These are phyloP conservation scores for Drosophila leontia DNA, from an alignment of 1,140 invertebrate species.

Conservation along the genomic window DNA sequence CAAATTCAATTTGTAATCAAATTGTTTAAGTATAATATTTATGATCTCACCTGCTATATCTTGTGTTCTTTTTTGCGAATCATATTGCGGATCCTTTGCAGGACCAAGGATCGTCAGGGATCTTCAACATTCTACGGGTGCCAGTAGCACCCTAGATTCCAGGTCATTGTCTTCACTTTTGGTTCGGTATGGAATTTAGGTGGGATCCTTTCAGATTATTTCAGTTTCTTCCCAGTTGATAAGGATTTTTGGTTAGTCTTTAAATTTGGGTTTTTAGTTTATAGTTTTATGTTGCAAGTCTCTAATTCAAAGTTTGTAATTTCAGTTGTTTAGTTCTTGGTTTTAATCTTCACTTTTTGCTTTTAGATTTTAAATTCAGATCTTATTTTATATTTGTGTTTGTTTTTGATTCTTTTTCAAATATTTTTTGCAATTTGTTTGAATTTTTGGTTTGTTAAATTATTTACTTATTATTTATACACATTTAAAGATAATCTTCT, in stretches of 20 bases:
- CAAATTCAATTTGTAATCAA: conserved; percentile 22
- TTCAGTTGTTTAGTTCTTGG: not conserved
- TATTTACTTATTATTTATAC: too few relatives aligned
- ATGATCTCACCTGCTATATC: conserved; percentile 17
- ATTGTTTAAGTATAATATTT: not conserved
- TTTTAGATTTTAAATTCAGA: not conserved
- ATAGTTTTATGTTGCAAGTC: not conserved
- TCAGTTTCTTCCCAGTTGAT: not conserved
- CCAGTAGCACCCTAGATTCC: conserved; percentile 2
- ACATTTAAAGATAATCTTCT: too few relatives aligned
- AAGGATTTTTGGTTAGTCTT: not conserved
- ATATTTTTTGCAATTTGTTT: too few relatives aligned
- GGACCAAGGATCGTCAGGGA: not conserved
- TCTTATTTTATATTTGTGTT: not conserved
- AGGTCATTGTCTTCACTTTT: not conserved
- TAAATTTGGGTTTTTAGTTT: not conserved
- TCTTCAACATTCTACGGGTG: not conserved
- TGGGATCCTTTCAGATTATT: not conserved
- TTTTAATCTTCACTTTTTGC: not conserved
- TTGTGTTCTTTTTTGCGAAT: conserved; percentile 14
- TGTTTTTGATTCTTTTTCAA: too few relatives aligned
- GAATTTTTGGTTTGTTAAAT: too few relatives aligned
- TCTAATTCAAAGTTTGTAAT: not conserved
- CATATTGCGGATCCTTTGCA: not conserved
- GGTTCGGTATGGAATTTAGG: not conserved